A percentile compares a stretch with the other conserved stretches of the same genome.
Conservation (phyloP, 2,888 invertebrate species). For the Sinodicranocentrus sp. region DNA sequence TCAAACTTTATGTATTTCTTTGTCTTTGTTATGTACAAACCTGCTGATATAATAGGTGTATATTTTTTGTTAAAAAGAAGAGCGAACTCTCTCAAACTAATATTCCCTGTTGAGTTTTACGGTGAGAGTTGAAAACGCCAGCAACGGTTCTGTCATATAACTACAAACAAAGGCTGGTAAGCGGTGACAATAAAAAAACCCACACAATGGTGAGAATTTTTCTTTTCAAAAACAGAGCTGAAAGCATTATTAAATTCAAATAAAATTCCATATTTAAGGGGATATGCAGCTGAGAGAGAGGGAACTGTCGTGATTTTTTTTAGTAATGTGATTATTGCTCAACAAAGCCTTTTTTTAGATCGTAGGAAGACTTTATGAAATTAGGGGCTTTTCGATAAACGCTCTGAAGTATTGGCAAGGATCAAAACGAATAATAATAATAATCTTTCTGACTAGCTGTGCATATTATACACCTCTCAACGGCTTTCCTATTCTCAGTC, state of each 20-base stretch:
- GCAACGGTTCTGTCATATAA: neutral
- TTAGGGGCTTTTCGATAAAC: neutral
- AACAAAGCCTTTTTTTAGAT: neutral
- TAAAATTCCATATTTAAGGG: conserved; percentile 6
- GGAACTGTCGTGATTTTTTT: conserved; percentile 45
- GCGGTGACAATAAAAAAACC: conserved; percentile 21
- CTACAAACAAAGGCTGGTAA: conserved; percentile 3
- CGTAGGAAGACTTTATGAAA: neutral
- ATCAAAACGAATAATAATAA: neutral
- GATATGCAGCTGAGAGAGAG: conserved; percentile 14
- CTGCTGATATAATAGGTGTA: too few species aligned
- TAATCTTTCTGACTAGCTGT: neutral
- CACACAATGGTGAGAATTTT: neutral
- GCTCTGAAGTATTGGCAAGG: neutral
- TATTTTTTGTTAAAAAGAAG: too few species aligned
- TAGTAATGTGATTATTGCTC: conserved; percentile 44
- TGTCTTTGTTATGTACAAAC: too few species aligned
- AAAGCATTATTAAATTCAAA: conserved; percentile 7
- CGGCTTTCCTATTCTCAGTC: too few species aligned
- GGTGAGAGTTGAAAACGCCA: too few species aligned
- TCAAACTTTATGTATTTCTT: too few species aligned
- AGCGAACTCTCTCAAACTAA: too few species aligned
- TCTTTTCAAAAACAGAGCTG: neutral
- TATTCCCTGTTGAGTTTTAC: too few species aligned
- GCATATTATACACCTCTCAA: too few species aligned